A percentile compares a stretch with the other conserved stretches of the same genome.
These are phyloP conservation scores for Leptura quadrifasciata DNA, from an alignment of 2,888 invertebrate genomes.

Conservation along the genomic window DNA sequence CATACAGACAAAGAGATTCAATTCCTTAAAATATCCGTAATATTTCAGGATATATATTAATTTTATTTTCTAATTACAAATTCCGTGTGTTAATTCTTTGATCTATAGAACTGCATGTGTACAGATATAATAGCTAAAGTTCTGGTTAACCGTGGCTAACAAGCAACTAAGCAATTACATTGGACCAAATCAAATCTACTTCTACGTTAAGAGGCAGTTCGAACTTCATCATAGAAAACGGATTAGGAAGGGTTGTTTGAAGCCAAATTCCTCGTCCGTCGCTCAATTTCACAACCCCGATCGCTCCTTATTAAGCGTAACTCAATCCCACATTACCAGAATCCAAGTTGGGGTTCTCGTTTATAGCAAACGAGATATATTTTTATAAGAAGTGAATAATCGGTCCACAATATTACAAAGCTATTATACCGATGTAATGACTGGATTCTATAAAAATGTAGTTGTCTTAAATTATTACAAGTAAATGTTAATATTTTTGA, in stretches of 20 bases:
- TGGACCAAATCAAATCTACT: conserved; percentile 49
- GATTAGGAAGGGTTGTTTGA: conserved; percentile 53
- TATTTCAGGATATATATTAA: no score
- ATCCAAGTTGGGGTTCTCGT: conserved; percentile 9
- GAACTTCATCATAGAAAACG: conserved; percentile 52
- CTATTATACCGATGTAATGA: neutral
- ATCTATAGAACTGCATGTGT: no score
- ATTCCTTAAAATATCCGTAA: no score
- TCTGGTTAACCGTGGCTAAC: conserved; percentile 22
- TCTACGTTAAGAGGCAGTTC: conserved; percentile 45
- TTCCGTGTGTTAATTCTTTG: no score
- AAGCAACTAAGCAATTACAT: conserved; percentile 49
- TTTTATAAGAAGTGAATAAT: neutral
- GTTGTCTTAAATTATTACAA: no score
- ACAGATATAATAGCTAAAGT: neutral
- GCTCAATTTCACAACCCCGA: conserved; percentile 53
- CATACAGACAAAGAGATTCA: no score
- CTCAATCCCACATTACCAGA: conserved; percentile 45
- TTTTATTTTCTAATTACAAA: no score
- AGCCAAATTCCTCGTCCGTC: conserved; percentile 50
- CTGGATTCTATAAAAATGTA: no score
- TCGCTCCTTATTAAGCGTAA: conserved; percentile 51
- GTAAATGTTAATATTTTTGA: no score
- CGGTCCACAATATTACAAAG: neutral
- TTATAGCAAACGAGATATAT: conserved; percentile 8